Conservation (phyloP, 2,797 vertebrate species). For the Eulemur albifrons region DNA sequence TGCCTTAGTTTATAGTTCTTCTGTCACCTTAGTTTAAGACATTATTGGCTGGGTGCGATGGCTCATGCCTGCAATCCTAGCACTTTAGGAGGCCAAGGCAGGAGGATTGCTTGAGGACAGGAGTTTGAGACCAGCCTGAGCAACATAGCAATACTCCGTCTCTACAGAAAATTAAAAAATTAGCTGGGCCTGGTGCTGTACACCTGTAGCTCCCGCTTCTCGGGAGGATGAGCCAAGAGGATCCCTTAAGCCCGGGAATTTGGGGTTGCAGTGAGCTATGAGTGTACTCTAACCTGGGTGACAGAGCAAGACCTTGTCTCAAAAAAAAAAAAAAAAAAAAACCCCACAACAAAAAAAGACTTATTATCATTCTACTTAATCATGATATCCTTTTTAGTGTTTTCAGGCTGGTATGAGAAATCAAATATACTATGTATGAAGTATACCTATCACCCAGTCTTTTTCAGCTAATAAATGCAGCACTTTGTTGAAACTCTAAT, state of each 20-base stretch:
- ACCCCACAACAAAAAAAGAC: neutral
- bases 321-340: neutral
- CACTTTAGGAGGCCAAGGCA: neutral
- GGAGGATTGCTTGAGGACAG: neutral
- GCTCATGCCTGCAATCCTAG: neutral
- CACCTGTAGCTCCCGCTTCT: neutral
- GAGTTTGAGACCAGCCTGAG: neutral
- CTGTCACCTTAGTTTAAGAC: conserved; percentile 38
- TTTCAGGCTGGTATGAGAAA: conserved; percentile 59
- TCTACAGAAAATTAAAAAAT: neutral
- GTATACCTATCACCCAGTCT: conserved; percentile 3
- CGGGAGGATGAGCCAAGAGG: no score
- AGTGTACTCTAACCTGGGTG: neutral
- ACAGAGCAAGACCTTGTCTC: neutral
- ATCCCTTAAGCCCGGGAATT: no score
- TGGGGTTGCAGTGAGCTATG: no score
- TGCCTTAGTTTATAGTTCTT: conserved; percentile 71
- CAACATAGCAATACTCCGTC: neutral
- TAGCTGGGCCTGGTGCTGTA: neutral
- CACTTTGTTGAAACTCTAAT: conserved; percentile 62
- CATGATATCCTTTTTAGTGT: conserved; percentile 32
- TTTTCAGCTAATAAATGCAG: conserved; percentile 55
- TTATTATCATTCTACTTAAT: conserved; percentile 44
- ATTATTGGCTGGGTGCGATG: neutral
- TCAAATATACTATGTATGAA: conserved; percentile 20